Conservation (phyloP, 2,113 vertebrate genomes). For the Okapia johnstoni region DNA sequence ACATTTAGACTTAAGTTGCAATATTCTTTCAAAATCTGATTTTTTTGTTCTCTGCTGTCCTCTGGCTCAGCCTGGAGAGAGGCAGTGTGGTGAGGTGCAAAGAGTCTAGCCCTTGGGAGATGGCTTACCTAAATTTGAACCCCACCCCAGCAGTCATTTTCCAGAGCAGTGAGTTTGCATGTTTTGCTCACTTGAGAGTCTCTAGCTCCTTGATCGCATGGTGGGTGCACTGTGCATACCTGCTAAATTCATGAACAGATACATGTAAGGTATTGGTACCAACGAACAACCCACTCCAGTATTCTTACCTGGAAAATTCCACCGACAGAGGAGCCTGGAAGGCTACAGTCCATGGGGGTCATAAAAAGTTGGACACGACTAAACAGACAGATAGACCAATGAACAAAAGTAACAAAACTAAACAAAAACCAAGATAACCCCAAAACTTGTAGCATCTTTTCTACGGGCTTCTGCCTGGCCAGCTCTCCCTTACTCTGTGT, state of each 20-base stretch:
- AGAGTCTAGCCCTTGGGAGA: not conserved
- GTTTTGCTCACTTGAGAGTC: not conserved
- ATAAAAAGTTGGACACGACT: not conserved
- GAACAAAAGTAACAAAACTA: not conserved
- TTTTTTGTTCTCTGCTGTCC: not conserved
- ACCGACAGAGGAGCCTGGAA: not conserved
- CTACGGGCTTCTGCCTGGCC: not conserved
- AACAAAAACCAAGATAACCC: not conserved
- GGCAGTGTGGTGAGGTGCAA: not conserved
- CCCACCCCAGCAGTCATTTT: accelerated
- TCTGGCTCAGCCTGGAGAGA: not conserved
- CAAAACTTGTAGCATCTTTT: not conserved
- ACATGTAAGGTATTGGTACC: not conserved
- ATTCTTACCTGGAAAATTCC: not conserved
- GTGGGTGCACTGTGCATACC: accelerated
- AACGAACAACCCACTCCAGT: not conserved
- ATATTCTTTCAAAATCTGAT: not conserved
- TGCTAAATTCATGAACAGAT: no score
- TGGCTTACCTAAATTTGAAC: not conserved
- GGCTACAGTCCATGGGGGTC: not conserved
- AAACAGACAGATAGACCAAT: not conserved
- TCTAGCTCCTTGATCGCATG: not conserved
- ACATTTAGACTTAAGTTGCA: not conserved
- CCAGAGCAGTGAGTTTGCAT: no score
- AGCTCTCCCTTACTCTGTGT: not conserved